Conservation (phyloP, 2,888 invertebrate genomes). For the Agriotes lineatus region DNA sequence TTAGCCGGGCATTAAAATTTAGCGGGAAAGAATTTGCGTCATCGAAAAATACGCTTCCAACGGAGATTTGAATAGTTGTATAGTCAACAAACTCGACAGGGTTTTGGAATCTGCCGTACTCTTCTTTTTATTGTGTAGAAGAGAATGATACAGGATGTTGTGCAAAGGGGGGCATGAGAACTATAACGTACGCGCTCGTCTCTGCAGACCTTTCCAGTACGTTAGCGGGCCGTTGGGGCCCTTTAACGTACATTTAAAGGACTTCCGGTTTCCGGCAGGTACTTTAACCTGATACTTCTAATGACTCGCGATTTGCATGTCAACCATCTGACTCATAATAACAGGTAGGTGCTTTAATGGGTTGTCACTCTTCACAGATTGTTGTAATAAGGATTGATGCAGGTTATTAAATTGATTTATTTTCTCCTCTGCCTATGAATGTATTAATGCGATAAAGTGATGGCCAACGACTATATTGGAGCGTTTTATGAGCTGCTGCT, state of each 20-base stretch:
- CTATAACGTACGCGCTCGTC: constrained; percentile 26
- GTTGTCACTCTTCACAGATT: constrained; percentile 6
- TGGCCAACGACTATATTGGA: neutral
- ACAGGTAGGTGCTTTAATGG: constrained; percentile 22
- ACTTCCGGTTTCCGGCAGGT: constrained; percentile 54
- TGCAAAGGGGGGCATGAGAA: constrained; percentile 31
- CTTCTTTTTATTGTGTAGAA: constrained; percentile 4
- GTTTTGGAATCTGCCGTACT: neutral
- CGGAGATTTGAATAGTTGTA: constrained; percentile 14
- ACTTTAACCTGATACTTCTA: constrained; percentile 32
- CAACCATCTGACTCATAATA: constrained; percentile 26
- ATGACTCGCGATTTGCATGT: constrained; percentile 33
- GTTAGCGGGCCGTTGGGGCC: constrained; percentile 36
- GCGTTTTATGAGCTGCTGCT: neutral
- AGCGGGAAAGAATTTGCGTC: neutral
- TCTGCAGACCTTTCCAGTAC: neutral
- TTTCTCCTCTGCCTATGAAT: neutral
- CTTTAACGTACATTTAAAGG: constrained; percentile 53
- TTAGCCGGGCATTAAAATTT: neutral
- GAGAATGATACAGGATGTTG: constrained; percentile 25
- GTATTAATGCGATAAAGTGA: neutral
- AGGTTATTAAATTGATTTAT: constrained; percentile 15
- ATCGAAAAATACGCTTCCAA: no score
- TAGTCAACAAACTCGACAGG: neutral
- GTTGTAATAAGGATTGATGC: constrained; percentile 11